These are phyloP conservation scores for Zaprionus taronus DNA, from an alignment of 1,140 invertebrate species.

Conservation along the genomic window DNA sequence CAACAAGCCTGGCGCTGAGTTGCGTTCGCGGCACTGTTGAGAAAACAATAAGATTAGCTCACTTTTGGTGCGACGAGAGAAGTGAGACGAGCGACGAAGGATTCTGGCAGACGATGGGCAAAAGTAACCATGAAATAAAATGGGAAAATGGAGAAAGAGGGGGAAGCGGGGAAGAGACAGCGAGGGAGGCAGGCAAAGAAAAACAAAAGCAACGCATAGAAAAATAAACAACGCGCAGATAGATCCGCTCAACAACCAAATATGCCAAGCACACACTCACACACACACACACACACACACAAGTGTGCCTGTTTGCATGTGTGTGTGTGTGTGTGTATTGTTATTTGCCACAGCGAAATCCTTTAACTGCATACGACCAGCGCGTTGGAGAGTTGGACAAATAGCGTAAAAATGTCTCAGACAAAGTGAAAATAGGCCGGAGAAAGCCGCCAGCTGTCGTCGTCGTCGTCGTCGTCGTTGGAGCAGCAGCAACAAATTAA, in stretches of 20 bases:
- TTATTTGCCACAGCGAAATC: slow-evolving; percentile 71
- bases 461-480: slow-evolving; percentile 43
- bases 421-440: slow-evolving; percentile 21
- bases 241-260: slow-evolving; percentile 24
- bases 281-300: background rate
- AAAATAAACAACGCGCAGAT: slow-evolving; percentile 68
- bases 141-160: slow-evolving; percentile 25
- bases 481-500: slow-evolving; percentile 68
- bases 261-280: slow-evolving; percentile 14
- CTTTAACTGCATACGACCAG: slow-evolving; percentile 73
- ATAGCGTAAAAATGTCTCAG: slow-evolving; percentile 61
- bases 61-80: slow-evolving; percentile 57
- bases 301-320: background rate
- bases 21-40: slow-evolving; percentile 62
- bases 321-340: slow-evolving; percentile 65
- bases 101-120: background rate
- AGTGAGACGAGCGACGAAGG: background rate
- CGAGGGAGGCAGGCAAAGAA: slow-evolving; percentile 49
- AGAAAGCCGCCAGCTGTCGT: slow-evolving; percentile 43
- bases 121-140: slow-evolving; percentile 51
- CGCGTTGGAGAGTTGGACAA: slow-evolving; percentile 69
- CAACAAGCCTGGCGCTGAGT: slow-evolving; percentile 43
- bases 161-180: background rate
- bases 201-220: slow-evolving; percentile 71
- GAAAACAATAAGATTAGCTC: slow-evolving; percentile 83